Evolutionary conservation across 2,797 vertebrate species (phyloP).

Genomic region (Knipowitschia caucasica): DNA sequence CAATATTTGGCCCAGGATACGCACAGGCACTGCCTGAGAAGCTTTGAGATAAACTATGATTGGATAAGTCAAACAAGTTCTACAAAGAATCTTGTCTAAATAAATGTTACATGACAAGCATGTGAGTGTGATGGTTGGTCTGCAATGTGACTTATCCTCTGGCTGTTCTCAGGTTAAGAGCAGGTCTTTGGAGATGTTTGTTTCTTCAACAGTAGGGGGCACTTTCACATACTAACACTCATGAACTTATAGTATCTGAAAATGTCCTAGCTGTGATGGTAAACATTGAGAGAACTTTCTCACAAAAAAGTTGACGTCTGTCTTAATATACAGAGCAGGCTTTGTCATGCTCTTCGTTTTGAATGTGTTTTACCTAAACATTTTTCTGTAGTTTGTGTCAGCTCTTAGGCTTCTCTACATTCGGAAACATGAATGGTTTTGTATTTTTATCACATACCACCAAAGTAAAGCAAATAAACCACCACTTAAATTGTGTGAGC

Average conservation of each 20-base stretch:
- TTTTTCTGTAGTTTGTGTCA: constrained; percentile 21
- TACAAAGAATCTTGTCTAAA: constrained; percentile 22
- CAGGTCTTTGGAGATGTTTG: neutral
- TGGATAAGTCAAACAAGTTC: constrained; percentile 22
- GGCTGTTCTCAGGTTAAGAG: neutral
- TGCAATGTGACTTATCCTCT: constrained; percentile 9
- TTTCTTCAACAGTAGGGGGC: constrained; percentile 55
- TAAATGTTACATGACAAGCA: constrained; percentile 33
- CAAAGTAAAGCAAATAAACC: neutral
- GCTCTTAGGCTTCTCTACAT: constrained; percentile 24
- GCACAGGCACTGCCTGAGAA: neutral
- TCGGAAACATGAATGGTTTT: constrained; percentile 36
- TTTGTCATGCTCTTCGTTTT: constrained; percentile 36
- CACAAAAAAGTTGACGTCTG: constrained; percentile 2
- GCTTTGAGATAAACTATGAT: constrained; percentile 1
- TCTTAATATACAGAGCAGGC: constrained; percentile 1
- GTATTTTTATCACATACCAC: neutral
- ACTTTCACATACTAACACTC: neutral
- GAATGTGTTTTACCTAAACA: constrained; percentile 22
- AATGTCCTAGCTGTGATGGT: neutral
- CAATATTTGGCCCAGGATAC: neutral
- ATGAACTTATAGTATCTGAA: neutral
- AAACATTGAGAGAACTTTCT: constrained; percentile 11
- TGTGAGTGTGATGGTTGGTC: constrained; percentile 21
- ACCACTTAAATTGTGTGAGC: neutral